phyloP scores from a whole-genome alignment of 2,113 vertebrate genomes.

The Dicaeum eximium region DNA sequence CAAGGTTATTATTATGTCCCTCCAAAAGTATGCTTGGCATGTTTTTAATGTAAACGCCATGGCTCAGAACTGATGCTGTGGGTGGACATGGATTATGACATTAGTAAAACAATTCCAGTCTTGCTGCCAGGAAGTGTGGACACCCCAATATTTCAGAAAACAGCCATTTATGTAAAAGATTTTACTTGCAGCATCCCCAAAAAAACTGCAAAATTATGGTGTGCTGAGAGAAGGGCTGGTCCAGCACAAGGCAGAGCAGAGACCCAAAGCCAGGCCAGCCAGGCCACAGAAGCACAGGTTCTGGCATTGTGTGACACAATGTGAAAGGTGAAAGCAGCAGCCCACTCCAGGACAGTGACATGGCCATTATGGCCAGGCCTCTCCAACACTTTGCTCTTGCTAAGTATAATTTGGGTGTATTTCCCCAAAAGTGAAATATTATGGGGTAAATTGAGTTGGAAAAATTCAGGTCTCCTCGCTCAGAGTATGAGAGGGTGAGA shows the following conservation, averaged over 20 bases:
- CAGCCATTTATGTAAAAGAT: neutral
- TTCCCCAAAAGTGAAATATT: neutral
- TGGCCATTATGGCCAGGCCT: neutral
- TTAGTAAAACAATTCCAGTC: neutral
- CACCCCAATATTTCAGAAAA: fast-evolving
- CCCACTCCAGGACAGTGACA: neutral
- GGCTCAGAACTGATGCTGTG: neutral
- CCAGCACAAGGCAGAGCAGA: neutral
- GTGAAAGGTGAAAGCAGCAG: neutral
- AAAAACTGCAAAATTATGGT: fast-evolving
- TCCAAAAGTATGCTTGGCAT: neutral
- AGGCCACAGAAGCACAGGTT: neutral
- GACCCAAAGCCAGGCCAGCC: fast-evolving
- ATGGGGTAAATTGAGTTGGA: neutral
- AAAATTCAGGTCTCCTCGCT: neutral
- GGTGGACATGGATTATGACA: neutral
- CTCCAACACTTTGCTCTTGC: neutral
- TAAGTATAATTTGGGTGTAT: neutral
- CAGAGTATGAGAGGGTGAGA: neutral
- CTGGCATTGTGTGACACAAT: neutral
- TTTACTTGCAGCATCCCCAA: neutral
- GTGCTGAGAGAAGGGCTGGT: neutral
- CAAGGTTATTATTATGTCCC: neutral
- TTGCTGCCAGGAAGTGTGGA: fast-evolving
- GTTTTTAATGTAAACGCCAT: neutral